These are phyloP conservation scores for Chelonoidis abingdonii DNA, from an alignment of 2,113 vertebrate species.

Conservation along the genomic window DNA sequence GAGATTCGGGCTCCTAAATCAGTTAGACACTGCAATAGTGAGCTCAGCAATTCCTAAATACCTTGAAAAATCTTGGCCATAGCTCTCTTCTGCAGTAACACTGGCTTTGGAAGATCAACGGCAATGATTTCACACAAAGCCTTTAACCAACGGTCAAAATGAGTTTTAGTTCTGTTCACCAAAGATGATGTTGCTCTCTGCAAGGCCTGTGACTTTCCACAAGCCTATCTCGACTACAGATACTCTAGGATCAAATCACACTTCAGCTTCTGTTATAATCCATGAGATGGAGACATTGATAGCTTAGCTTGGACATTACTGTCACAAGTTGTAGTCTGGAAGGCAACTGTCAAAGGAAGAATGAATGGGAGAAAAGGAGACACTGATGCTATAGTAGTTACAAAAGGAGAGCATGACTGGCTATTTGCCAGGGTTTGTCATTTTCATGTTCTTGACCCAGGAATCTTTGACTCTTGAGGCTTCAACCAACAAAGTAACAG, in stretches of 20 bases:
- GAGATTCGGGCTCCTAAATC: background rate
- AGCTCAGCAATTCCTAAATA: background rate
- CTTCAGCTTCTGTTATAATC: background rate
- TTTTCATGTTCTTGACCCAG: background rate
- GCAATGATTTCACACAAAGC: background rate
- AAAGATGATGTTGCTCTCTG: background rate
- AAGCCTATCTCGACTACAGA: background rate
- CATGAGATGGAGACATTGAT: background rate
- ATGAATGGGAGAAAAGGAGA: background rate
- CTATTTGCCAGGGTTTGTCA: background rate
- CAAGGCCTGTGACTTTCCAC: background rate
- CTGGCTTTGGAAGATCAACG: background rate
- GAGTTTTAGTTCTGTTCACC: background rate
- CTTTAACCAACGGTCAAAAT: background rate
- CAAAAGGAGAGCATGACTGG: background rate
- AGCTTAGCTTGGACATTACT: background rate
- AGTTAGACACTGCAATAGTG: background rate
- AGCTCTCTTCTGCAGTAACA: background rate
- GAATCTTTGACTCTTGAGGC: background rate
- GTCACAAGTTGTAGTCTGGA: background rate
- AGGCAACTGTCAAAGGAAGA: background rate
- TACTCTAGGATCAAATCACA: background rate
- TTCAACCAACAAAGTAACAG: constrained; percentile 1
- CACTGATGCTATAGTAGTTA: background rate
- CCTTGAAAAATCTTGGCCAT: background rate